Evolutionary conservation across 1,140 invertebrate species (phyloP).

Genomic region (Muscidifurax raptorellus): DNA sequence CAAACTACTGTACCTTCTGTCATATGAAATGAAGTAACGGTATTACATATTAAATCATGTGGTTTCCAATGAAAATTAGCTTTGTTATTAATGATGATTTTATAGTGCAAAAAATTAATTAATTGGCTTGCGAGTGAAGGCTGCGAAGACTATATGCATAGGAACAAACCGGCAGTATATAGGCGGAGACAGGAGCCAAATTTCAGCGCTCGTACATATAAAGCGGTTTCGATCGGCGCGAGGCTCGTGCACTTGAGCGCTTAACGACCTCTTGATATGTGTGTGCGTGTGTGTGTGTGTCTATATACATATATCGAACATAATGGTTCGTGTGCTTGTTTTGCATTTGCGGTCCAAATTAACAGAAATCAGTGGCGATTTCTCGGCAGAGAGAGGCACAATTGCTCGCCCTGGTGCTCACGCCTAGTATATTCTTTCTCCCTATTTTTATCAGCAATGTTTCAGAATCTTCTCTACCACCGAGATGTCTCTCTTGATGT

Average conservation of each 20-base stretch:
- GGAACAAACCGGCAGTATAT: background rate
- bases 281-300: no score
- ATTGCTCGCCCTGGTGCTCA: background rate
- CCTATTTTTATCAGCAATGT: no score
- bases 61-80: no score
- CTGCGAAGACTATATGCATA: no score
- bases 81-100: no score
- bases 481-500: no score
- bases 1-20: no score
- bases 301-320: background rate
- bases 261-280: conserved; percentile 30
- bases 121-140: no score
- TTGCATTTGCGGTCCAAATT: conserved; percentile 5
- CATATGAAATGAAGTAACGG: no score
- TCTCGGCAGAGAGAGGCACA: background rate
- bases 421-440: background rate
- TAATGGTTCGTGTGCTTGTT: background rate
- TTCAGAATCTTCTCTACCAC: no score
- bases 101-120: no score
- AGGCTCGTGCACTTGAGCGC: conserved; percentile 1
- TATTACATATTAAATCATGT: no score
- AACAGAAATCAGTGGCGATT: conserved; percentile 3
- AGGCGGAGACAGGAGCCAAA: background rate
- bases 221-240: conserved; percentile 8
- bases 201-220: background rate